phyloP scores from a whole-genome alignment of 30 jellyfish, hydroid and myxozoan species.

The Aurelia aurita complex sp. Pacific region DNA sequence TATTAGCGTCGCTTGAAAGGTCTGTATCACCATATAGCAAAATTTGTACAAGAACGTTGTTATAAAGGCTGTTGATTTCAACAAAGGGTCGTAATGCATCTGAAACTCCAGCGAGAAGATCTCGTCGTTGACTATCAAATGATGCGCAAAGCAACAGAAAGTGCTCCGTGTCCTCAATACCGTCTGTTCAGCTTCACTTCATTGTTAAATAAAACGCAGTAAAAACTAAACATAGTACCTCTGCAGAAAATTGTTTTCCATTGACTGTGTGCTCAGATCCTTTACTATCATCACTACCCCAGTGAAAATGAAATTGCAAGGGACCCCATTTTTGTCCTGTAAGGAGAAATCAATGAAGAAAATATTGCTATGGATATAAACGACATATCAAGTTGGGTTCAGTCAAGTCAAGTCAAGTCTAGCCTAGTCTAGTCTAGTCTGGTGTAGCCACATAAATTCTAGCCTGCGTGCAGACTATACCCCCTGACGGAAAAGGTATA shows the following conservation, averaged over 20 bases:
- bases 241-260: constrained; percentile 20
- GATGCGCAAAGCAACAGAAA: too few relatives aligned
- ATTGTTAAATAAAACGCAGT: too few relatives aligned
- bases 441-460: neutral
- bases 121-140: too few relatives aligned
- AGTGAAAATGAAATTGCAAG: constrained; percentile 40
- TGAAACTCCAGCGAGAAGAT: too few relatives aligned
- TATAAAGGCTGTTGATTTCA: too few relatives aligned
- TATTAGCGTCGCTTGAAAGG: too few relatives aligned
- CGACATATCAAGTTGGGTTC: neutral
- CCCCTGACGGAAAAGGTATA: too few relatives aligned
- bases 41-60: too few relatives aligned
- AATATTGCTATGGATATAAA: neutral
- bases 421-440: neutral
- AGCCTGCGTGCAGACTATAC: neutral
- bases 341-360: neutral
- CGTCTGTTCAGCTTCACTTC: too few relatives aligned
- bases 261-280: constrained; percentile 57
- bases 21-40: too few relatives aligned
- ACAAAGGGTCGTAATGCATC: too few relatives aligned
- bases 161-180: too few relatives aligned
- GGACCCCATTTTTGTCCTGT: constrained; percentile 19
- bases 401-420: neutral
- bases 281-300: constrained; percentile 28
- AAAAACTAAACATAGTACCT: constrained; percentile 4